Evolutionary conservation across 1,140 invertebrate genomes (phyloP).

Genomic region (Carcinoscorpius rotundicauda): DNA sequence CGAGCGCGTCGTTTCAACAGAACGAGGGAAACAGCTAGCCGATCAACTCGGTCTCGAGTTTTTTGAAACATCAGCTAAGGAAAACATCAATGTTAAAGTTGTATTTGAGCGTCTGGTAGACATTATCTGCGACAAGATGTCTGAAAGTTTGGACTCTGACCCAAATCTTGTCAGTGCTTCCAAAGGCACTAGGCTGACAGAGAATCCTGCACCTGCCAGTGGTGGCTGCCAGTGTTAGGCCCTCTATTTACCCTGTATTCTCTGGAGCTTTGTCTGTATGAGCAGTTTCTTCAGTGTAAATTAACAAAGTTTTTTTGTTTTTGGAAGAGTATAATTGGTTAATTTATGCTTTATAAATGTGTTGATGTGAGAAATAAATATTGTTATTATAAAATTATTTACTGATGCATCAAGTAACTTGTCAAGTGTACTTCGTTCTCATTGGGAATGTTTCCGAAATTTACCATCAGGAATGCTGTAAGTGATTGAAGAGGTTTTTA

Average conservation of each 20-base stretch:
- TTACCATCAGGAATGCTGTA: too few species aligned
- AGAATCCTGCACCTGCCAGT: constrained; percentile 31
- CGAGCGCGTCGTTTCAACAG: constrained; percentile 92
- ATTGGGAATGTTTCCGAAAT: too few species aligned
- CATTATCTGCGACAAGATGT: constrained; percentile 99
- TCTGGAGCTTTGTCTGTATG: neutral
- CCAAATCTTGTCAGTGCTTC: constrained; percentile 69
- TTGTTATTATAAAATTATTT: too few species aligned
- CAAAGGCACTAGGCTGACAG: constrained; percentile 58
- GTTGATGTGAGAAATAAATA: too few species aligned
- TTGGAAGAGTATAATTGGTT: too few species aligned
- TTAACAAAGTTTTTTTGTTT: too few species aligned
- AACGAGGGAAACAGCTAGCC: constrained; percentile 91
- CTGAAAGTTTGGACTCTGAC: constrained; percentile 91
- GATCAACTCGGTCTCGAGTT: constrained; percentile 97
- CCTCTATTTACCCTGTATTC: neutral
- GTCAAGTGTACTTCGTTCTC: too few species aligned
- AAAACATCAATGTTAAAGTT: constrained; percentile 99
- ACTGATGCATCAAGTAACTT: too few species aligned
- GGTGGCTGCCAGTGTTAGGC: constrained; percentile 20
- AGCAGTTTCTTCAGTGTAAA: too few species aligned
- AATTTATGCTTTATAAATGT: too few species aligned
- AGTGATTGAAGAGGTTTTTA: too few species aligned
- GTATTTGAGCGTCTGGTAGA: constrained; percentile 97
- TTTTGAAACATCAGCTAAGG: constrained; percentile 98